Conservation (phyloP, 2,888 invertebrate species). For the Dyspetes luteomarginatus region DNA sequence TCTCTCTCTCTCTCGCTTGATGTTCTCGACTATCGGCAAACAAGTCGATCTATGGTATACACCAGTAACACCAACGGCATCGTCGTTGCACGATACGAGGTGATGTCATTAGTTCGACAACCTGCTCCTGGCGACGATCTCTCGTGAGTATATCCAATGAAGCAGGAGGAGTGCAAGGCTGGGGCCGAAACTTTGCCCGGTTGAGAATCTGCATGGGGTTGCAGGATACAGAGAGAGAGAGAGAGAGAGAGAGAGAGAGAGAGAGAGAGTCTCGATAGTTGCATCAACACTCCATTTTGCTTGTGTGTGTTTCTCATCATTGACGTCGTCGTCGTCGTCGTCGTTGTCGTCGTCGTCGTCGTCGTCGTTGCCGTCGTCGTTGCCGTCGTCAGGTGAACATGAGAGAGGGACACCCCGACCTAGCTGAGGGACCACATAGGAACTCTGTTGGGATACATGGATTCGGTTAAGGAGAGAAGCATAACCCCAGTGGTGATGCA, state of each 20-base stretch:
- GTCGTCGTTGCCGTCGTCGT: constrained; percentile 23
- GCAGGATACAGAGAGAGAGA: too few species aligned
- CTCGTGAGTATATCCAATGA: constrained; percentile 31
- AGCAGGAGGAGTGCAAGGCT: constrained; percentile 39
- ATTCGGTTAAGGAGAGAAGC: constrained; percentile 57
- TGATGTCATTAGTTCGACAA: constrained; percentile 63
- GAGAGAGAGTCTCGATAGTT: constrained; percentile 22
- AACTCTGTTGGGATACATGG: constrained; percentile 46
- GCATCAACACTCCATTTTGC: constrained; percentile 45
- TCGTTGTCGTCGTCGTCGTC: constrained; percentile 21
- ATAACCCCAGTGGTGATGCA: constrained; percentile 57
- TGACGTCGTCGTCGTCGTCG: constrained; percentile 14
- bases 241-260: too few species aligned
- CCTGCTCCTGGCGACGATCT: constrained; percentile 50
- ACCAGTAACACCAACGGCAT: constrained; percentile 23
- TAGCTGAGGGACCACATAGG: constrained; percentile 15
- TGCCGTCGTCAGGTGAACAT: constrained; percentile 4
- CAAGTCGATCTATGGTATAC: constrained; percentile 50
- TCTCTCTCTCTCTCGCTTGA: constrained; percentile 10
- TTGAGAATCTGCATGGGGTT: constrained; percentile 32
- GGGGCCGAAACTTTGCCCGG: constrained; percentile 42
- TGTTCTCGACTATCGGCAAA: constrained; percentile 62
- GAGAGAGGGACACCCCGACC: constrained; percentile 9
- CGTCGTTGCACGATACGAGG: constrained; percentile 42
- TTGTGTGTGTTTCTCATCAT: constrained; percentile 8